Evolutionary conservation across 64 coral and sea anemone genomes (phyloP).

Genomic region (Hydrozoanthus tunicans): DNA sequence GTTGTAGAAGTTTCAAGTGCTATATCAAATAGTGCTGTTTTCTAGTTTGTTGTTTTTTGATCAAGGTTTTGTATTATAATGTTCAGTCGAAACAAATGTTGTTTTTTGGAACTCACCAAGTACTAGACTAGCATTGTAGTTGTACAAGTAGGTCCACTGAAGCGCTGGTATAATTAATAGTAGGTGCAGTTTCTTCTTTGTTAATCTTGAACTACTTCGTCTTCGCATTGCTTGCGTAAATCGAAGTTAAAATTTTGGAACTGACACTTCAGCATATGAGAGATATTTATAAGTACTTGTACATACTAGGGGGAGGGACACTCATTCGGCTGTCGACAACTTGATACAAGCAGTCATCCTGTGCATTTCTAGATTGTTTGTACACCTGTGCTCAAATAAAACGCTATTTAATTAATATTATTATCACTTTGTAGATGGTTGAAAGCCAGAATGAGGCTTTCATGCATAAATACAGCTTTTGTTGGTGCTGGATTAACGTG

Average conservation of each 20-base stretch:
- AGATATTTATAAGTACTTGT: constrained; percentile 62
- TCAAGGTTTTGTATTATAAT: not conserved
- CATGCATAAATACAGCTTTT: not conserved
- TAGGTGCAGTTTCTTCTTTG: not conserved
- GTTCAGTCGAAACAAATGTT: not conserved
- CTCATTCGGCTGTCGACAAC: constrained; percentile 18
- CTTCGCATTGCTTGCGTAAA: not conserved
- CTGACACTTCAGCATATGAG: not conserved
- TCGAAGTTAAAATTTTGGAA: not conserved
- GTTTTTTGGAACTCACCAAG: too few relatives aligned
- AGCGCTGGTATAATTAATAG: too few relatives aligned
- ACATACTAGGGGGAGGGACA: not conserved
- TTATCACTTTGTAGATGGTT: not conserved
- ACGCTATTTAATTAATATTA: constrained; percentile 37
- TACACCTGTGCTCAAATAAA: constrained; percentile 12
- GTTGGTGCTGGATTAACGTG: not conserved
- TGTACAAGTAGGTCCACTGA: too few relatives aligned
- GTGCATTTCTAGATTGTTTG: constrained; percentile 32
- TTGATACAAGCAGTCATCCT: constrained; percentile 22
- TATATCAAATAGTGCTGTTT: not conserved
- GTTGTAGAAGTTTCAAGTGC: not conserved
- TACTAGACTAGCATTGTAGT: too few relatives aligned
- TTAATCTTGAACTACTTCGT: not conserved
- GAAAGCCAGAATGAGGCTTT: not conserved
- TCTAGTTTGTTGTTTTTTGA: not conserved